These are phyloP conservation scores for Agrochola lychnidis DNA, from an alignment of 2,888 invertebrate species.

Conservation along the genomic window DNA sequence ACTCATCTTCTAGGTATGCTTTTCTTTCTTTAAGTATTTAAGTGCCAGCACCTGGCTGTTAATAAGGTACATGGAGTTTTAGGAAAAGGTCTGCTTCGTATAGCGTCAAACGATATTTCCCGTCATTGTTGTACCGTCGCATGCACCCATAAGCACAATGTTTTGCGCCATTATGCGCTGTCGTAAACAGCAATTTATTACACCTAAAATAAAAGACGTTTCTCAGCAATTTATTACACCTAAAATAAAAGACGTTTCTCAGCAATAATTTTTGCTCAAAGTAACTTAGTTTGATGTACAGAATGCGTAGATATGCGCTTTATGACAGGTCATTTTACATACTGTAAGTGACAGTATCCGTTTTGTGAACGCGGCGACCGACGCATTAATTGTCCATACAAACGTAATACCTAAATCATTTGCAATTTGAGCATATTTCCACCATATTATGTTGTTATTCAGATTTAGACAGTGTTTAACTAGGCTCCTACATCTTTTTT, in stretches of 20 bases:
- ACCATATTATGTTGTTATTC: too few relatives aligned
- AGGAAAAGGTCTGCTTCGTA: neutral
- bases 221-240: neutral
- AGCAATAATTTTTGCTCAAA: neutral
- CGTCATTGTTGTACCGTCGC: neutral
- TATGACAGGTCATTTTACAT: neutral
- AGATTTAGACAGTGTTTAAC: too few relatives aligned
- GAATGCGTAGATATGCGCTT: neutral
- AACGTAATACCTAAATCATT: too few relatives aligned
- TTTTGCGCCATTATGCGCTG: neutral
- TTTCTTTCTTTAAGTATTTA: slow-evolving; percentile 8
- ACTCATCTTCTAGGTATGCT: slow-evolving; percentile 86
- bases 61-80: neutral
- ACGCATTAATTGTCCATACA: too few relatives aligned
- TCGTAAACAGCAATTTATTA: neutral
- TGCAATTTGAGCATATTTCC: too few relatives aligned
- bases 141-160: neutral
- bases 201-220: neutral
- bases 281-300: neutral
- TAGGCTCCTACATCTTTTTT: too few relatives aligned
- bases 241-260: neutral
- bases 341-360: neutral
- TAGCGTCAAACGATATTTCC: neutral
- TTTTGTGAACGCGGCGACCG: too few relatives aligned
- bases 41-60: neutral